Evolutionary conservation across 2,113 vertebrate genomes (phyloP).

Genomic region (Sciurus niger): DNA sequence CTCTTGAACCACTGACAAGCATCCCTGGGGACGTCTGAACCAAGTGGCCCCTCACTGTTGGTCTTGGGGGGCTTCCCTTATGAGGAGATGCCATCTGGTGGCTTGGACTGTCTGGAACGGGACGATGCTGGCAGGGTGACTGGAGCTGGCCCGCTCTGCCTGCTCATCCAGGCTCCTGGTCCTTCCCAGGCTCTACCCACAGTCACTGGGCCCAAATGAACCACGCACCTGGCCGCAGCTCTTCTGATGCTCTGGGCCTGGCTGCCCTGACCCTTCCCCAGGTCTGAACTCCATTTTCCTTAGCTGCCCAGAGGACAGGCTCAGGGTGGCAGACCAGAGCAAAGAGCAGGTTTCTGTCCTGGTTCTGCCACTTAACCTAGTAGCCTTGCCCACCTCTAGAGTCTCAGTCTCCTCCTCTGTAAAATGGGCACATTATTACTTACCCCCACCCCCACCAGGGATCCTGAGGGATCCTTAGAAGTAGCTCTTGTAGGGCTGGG

Average conservation of each 20-base stretch:
- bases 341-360: not conserved
- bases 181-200: not conserved
- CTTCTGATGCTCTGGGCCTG: not conserved
- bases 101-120: too few relatives aligned
- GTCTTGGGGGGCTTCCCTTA: not conserved
- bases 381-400: not conserved
- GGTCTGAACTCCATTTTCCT: not conserved
- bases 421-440: not conserved
- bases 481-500: not conserved
- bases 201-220: not conserved
- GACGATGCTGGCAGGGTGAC: rapidly evolving
- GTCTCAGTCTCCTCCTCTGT: not conserved
- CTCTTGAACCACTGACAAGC: too few relatives aligned
- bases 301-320: not conserved
- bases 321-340: rapidly evolving
- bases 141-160: not conserved
- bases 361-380: not conserved
- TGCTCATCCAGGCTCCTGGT: too few relatives aligned
- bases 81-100: not conserved
- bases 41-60: not conserved
- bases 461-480: not conserved
- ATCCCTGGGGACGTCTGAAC: not conserved
- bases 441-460: not conserved
- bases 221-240: not conserved
- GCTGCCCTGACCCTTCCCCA: not conserved